These are phyloP conservation scores for Neosalanx taihuensis DNA, from an alignment of 2,797 vertebrate genomes.

Conservation along the genomic window DNA sequence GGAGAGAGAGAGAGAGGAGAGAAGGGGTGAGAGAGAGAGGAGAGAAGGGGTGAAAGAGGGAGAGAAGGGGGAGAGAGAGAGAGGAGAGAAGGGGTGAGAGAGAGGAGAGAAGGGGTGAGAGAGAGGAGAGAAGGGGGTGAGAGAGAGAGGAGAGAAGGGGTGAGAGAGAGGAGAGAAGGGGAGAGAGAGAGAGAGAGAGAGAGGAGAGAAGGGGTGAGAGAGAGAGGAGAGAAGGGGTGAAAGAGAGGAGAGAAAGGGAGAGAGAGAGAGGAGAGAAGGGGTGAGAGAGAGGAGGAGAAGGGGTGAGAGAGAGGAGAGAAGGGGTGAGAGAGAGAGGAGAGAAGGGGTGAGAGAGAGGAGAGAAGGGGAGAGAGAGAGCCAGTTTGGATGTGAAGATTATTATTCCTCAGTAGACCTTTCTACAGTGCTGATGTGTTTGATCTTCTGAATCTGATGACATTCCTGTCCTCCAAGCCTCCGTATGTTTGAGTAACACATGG, in stretches of 20 bases:
- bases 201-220: not conserved
- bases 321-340: not conserved
- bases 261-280: not conserved
- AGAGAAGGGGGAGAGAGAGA: not conserved
- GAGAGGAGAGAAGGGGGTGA: not conserved
- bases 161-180: not conserved
- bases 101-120: not conserved
- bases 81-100: not conserved
- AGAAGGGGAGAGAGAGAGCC: slow-evolving; percentile 15
- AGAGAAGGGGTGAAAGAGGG: no score
- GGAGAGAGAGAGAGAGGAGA: no score
- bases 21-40: no score
- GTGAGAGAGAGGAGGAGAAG: not conserved
- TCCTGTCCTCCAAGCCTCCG: not conserved
- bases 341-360: not conserved
- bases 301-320: not conserved
- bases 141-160: not conserved
- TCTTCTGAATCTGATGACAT: not conserved
- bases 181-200: slow-evolving; percentile 20
- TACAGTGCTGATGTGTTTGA: not conserved
- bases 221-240: no score
- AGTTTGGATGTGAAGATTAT: slow-evolving; percentile 24
- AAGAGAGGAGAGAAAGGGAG: not conserved
- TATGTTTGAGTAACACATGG: slow-evolving; percentile 14
- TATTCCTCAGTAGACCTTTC: not conserved